A percentile compares a stretch with the other conserved stretches of the same genome.
Conservation (phyloP, 2,888 invertebrate genomes). For the Catotricha subobsoleta region DNA sequence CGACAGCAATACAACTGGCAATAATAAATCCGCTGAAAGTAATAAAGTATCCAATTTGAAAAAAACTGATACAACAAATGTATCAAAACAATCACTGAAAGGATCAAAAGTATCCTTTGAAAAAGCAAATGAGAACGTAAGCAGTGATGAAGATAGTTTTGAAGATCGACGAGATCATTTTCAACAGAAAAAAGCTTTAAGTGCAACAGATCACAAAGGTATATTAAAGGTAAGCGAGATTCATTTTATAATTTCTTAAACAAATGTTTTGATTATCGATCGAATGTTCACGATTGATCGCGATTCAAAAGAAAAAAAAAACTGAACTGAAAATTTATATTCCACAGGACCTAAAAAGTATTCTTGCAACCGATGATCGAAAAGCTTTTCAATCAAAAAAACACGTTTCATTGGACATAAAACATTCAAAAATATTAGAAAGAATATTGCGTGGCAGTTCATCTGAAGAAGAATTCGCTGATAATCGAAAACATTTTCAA, state of each 20-base stretch:
- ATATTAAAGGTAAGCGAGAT: constrained; percentile 23
- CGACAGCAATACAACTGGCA: constrained; percentile 2
- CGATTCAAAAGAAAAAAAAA: too few relatives aligned
- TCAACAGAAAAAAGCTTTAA: constrained; percentile 29
- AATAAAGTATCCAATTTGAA: constrained; percentile 1
- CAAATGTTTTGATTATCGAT: not conserved
- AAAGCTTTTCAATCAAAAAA: constrained; percentile 29
- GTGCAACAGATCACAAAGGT: constrained; percentile 27
- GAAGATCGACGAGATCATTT: constrained; percentile 27
- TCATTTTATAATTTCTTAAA: not conserved
- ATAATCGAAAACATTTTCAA: constrained; percentile 28
- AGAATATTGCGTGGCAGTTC: constrained; percentile 28
- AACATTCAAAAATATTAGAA: constrained; percentile 26
- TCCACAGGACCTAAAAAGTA: constrained; percentile 22
- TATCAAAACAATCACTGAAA: constrained; percentile 19
- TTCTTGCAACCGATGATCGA: constrained; percentile 25
- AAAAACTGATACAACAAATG: constrained; percentile 1
- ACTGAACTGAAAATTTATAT: not conserved
- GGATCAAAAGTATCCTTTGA: constrained; percentile 29
- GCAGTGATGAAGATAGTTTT: constrained; percentile 29
- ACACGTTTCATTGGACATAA: constrained; percentile 28
- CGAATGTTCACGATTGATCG: too few relatives aligned
- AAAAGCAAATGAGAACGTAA: constrained; percentile 12
- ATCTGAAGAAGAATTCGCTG: constrained; percentile 25
- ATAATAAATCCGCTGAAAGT: constrained; percentile 6